Evolutionary conservation across 2,797 vertebrate genomes (phyloP).

Genomic region (Peromyscus melanophrys): DNA sequence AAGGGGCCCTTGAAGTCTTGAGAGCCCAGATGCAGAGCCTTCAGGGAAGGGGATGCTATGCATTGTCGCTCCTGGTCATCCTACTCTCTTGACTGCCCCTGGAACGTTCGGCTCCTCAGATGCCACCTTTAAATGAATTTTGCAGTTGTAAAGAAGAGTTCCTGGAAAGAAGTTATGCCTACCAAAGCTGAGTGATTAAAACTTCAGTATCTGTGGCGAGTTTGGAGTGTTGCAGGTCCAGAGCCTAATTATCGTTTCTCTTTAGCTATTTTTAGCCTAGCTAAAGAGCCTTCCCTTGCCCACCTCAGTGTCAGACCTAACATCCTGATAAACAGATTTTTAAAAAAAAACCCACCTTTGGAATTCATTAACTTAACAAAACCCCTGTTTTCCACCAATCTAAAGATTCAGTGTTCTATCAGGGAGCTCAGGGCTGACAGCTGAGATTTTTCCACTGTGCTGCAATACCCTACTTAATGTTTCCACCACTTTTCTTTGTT

Average conservation of each 20-base stretch:
- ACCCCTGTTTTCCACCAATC: not conserved
- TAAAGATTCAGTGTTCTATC: not conserved
- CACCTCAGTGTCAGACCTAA: not conserved
- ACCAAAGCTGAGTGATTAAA: not conserved
- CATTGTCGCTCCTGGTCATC: not conserved
- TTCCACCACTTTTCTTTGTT: not conserved
- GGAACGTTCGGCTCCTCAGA: conserved; percentile 29
- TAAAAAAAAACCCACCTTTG: not conserved
- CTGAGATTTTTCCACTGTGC: not conserved
- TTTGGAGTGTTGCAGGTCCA: not conserved
- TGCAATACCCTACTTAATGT: not conserved
- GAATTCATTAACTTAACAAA: not conserved
- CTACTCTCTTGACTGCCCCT: not conserved
- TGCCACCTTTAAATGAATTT: conserved; percentile 32
- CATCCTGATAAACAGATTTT: not conserved
- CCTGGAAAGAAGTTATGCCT: not conserved
- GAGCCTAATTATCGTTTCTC: not conserved
- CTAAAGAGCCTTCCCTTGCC: not conserved
- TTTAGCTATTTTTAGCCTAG: not conserved
- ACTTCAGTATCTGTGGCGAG: not conserved
- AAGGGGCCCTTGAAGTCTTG: not conserved
- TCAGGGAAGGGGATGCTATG: not conserved
- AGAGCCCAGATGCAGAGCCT: not conserved
- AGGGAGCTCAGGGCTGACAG: not conserved
- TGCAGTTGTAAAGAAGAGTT: not conserved